A percentile compares a stretch with the other conserved stretches of the same genome.
Conservation (phyloP, 2,797 vertebrate genomes). For the Crypturellus tataupa region DNA sequence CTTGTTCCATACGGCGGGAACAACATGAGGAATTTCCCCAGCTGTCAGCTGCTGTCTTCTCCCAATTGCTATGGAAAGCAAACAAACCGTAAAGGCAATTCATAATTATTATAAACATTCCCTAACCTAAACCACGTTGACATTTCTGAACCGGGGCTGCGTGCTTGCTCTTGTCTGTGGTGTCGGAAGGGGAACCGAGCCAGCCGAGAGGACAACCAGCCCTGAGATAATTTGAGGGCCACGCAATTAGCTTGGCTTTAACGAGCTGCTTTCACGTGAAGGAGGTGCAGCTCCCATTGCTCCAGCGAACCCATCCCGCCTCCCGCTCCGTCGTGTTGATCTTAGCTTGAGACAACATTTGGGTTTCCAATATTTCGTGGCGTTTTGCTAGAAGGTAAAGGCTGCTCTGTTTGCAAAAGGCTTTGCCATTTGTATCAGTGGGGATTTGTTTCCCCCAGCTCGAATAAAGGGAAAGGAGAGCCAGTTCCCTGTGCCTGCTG, state of each 20-base stretch:
- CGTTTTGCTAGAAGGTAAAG: not conserved
- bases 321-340: not conserved
- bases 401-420: not conserved
- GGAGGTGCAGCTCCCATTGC: fast-evolving
- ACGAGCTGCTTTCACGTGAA: not conserved
- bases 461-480: not conserved
- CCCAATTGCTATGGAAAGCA: slow-evolving; percentile 61
- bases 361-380: not conserved
- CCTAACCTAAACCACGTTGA: slow-evolving; percentile 68
- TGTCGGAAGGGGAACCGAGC: slow-evolving; percentile 35
- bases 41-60: slow-evolving; percentile 70
- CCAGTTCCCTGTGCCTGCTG: not conserved
- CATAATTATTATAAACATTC: slow-evolving; percentile 68
- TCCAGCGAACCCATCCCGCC: not conserved
- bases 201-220: slow-evolving; percentile 13
- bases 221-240: not conserved
- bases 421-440: not conserved
- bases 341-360: not conserved
- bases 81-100: slow-evolving; percentile 70
- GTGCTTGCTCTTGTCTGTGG: slow-evolving; percentile 27
- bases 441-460: not conserved
- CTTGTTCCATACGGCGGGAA: not conserved
- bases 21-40: slow-evolving; percentile 46
- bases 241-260: not conserved
- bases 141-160: slow-evolving; percentile 43